Evolutionary conservation across 2,797 vertebrate species (phyloP).

Genomic region (Tragopan temminckii): DNA sequence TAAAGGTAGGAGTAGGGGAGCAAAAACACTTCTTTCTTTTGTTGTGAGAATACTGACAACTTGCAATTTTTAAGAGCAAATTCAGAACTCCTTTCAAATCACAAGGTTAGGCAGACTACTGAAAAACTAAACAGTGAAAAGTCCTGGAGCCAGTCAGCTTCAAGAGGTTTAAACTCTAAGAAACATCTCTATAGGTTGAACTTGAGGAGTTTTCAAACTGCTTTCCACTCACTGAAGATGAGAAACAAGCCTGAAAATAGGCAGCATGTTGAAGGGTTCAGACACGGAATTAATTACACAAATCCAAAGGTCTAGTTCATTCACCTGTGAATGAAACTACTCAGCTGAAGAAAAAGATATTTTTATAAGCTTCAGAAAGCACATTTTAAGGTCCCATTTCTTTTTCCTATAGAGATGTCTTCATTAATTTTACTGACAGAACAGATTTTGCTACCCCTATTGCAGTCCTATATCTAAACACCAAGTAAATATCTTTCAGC

Average conservation of each 20-base stretch:
- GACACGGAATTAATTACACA: not conserved
- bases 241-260: conserved; percentile 5
- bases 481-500: not conserved
- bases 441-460: not conserved
- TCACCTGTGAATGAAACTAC: not conserved
- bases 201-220: not conserved
- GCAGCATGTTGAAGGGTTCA: not conserved
- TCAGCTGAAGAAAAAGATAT: not conserved
- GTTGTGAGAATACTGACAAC: not conserved
- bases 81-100: conserved; percentile 17
- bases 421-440: conserved; percentile 15
- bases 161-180: not conserved
- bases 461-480: not conserved
- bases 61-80: not conserved
- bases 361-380: not conserved
- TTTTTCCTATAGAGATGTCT: conserved; percentile 15
- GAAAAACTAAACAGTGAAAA: not conserved
- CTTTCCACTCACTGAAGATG: not conserved
- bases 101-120: not conserved
- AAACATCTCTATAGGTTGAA: not conserved
- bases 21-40: conserved; percentile 23
- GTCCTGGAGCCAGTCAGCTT: not conserved
- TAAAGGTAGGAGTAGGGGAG: not conserved
- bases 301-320: not conserved
- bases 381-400: not conserved